Conservation (phyloP, 1,140 invertebrate species). For the Anastatus disparis region DNA sequence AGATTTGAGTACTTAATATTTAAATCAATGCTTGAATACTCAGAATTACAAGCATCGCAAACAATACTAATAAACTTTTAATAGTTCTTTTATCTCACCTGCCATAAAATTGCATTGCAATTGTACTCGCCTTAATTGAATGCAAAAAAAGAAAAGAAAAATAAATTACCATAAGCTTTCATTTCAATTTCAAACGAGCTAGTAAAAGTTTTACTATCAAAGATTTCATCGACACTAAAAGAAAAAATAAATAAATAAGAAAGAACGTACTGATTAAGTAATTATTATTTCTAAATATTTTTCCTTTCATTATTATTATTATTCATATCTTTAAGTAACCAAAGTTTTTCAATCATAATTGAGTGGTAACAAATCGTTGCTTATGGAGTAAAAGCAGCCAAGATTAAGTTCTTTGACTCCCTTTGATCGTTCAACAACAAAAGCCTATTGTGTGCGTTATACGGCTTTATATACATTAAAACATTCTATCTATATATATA, state of each 20-base stretch:
- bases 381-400: neutral
- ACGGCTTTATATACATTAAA: too few species aligned
- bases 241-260: neutral
- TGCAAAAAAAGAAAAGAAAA: conserved; percentile 1
- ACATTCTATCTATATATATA: conserved; percentile 23
- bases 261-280: too few species aligned
- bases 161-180: neutral
- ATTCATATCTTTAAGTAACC: neutral
- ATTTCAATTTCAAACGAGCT: conserved; percentile 19
- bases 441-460: conserved; percentile 39
- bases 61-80: neutral
- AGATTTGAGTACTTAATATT: too few species aligned
- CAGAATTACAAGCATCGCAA: too few species aligned
- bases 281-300: neutral
- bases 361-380: conserved; percentile 33
- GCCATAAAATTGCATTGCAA: neutral
- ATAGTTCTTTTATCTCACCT: neutral
- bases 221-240: neutral
- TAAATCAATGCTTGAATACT: too few species aligned
- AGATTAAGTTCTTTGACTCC: conserved; percentile 29
- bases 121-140: neutral
- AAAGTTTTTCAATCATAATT: conserved; percentile 25
- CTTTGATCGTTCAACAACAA: conserved; percentile 17
- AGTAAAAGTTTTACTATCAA: neutral
- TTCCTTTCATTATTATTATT: conserved; percentile 13